phyloP scores from a whole-genome alignment of 64 coral and sea anemone species.

The Porites lutea region DNA sequence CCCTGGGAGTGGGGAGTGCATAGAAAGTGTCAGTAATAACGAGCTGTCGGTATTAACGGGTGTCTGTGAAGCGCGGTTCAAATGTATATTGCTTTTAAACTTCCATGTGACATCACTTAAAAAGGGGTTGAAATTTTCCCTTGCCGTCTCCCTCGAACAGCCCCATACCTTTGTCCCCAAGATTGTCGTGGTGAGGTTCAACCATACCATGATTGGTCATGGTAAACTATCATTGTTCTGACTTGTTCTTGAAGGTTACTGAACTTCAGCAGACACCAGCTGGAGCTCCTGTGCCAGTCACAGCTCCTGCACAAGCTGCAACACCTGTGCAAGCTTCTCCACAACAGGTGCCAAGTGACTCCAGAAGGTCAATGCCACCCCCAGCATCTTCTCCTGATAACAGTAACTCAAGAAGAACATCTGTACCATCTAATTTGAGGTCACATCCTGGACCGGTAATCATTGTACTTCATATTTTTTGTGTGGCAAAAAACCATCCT shows the following conservation, averaged over 20 bases:
- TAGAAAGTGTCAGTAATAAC: no score
- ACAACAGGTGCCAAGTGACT: neutral
- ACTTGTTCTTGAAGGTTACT: constrained; percentile 1
- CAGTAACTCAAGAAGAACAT: constrained; percentile 14
- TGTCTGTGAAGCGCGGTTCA: no score
- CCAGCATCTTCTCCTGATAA: neutral
- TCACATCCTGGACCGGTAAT: neutral
- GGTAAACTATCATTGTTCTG: no score
- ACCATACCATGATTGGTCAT: neutral
- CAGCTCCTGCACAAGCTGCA: neutral
- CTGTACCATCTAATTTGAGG: constrained; percentile 25
- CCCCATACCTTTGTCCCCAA: no score
- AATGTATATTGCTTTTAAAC: no score
- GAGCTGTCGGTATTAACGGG: no score
- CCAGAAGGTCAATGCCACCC: constrained; percentile 36
- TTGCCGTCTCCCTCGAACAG: no score
- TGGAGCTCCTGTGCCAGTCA: no score
- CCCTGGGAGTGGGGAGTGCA: no score
- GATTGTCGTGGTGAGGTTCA: neutral
- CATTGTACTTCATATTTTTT: neutral
- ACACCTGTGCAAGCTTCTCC: neutral
- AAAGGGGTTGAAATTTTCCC: no score
- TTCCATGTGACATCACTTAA: no score
- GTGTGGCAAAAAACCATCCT: no score
- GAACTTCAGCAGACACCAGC: constrained; percentile 5